Evolutionary conservation across 2,888 invertebrate genomes (phyloP), one percentile per base, ranked within the genome.

Genomic region (Microplitis deprimator): DNA sequence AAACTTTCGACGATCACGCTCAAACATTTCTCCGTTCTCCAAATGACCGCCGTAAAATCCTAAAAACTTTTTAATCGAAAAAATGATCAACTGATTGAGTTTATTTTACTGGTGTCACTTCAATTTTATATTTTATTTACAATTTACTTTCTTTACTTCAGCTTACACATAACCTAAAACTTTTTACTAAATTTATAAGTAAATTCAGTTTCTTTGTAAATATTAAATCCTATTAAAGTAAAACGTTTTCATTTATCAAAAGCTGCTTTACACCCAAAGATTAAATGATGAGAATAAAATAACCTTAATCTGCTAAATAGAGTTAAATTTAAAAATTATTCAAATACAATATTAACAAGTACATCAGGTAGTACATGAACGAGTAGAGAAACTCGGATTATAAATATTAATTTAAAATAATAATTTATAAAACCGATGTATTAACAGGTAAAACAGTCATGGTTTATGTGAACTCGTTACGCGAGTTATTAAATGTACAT

Each of bases 1-100:
- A 13, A 73, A 65, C 65, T 73, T 62, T 75, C 73, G 70, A 50
- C 68, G 50, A 80, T 80, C 80, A 79, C 73, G 70, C 73, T 61
- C 20, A 79, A 79, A 79, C 77, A 79, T 65, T 77, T 79, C 80
- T 76, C 67, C 76, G 5, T 50, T 62, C 72, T 60, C 64, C 71
- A 16, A 74, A 77, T 74, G 67, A 70, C 40, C 17, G 61, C 77
- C 81, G 79, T 82, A 81, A 82, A 82, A 80, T 79, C 73, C 73
- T 67, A 71, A 6, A 79, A 81, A 76, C 75, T 79, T 81, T 79
- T 79, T 79, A 80, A 70, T 77, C 64, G 70, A 16, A 67, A 50
- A 64, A 16, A 50, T 68, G 60, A 78, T 72, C 64, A 77, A 8
- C 65, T 67, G 38, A 59, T 73, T 67, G 29, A 17, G 29, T 67